phyloP scores from a whole-genome alignment of 1,140 invertebrate species.

The Drosophila navojoa region DNA sequence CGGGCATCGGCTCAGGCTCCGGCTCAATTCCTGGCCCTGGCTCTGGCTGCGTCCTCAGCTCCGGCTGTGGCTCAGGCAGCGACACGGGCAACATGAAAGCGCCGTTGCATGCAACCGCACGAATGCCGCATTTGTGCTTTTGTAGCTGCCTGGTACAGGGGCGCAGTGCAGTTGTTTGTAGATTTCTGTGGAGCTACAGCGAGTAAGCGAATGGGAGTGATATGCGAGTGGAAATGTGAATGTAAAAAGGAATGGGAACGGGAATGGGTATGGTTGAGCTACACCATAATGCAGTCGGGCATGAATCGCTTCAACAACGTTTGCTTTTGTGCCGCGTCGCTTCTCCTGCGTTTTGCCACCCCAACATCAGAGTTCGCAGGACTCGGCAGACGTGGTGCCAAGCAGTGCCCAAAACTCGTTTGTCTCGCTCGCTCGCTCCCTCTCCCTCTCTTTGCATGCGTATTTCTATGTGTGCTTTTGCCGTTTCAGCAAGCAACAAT shows the following conservation, averaged over 20 bases:
- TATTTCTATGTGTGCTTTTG: slow-evolving; percentile 8
- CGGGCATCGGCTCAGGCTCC: slow-evolving; percentile 11
- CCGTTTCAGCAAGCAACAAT: slow-evolving; percentile 65
- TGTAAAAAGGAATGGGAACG: too few relatives aligned
- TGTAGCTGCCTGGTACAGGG: slow-evolving; percentile 40
- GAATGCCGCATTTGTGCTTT: slow-evolving; percentile 78
- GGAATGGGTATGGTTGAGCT: not conserved
- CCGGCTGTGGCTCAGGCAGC: slow-evolving; percentile 23
- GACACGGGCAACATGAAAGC: slow-evolving; percentile 68
- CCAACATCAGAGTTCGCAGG: slow-evolving; percentile 1
- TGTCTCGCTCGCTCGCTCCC: not conserved
- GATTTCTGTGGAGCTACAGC: not conserved
- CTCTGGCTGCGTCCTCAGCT: slow-evolving; percentile 1
- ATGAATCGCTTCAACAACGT: slow-evolving; percentile 76
- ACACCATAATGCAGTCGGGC: slow-evolving; percentile 65
- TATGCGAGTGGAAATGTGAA: too few relatives aligned
- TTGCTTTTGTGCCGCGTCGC: slow-evolving; percentile 62
- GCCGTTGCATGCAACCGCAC: slow-evolving; percentile 78
- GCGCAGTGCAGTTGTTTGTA: slow-evolving; percentile 20
- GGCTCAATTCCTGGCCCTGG: not conserved
- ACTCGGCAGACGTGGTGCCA: not conserved
- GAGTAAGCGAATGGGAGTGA: not conserved
- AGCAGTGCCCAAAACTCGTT: slow-evolving; percentile 22
- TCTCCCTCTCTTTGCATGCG: not conserved
- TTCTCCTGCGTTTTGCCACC: slow-evolving; percentile 8